These are phyloP conservation scores for Montifringilla adamsi DNA, from an alignment of 2,113 vertebrate genomes.

Conservation along the genomic window DNA sequence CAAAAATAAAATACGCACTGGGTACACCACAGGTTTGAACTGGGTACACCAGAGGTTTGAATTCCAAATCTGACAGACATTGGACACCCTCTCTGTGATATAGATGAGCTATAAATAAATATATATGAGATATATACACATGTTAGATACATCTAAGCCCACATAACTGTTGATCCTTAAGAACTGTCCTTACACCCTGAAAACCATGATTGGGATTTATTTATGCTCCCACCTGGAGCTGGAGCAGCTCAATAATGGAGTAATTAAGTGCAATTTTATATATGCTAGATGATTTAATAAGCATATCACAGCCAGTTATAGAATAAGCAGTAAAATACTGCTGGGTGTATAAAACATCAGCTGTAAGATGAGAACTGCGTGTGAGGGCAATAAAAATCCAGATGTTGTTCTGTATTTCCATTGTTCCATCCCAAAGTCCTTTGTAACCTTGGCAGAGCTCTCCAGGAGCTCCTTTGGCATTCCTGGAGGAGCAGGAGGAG, in stretches of 20 bases:
- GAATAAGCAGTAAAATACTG: neutral
- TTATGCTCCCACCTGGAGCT: neutral
- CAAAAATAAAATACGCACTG: neutral
- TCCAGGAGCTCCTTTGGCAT: neutral
- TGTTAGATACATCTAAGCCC: too few species aligned
- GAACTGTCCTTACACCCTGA: neutral
- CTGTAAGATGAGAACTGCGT: neutral
- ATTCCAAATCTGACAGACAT: neutral
- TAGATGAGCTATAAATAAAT: neutral
- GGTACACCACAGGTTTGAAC: neutral
- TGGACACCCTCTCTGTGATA: neutral
- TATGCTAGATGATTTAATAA: neutral
- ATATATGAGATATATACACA: neutral
- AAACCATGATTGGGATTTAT: neutral
- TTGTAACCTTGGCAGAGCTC: neutral
- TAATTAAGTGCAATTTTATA: neutral
- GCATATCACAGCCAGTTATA: neutral
- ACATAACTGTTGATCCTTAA: accelerated
- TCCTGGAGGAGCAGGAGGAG: neutral
- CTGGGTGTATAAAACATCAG: neutral
- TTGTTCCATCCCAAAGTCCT: neutral
- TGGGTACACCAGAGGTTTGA: neutral
- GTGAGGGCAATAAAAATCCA: neutral
- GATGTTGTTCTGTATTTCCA: neutral
- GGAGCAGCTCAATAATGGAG: neutral